phyloP scores from a whole-genome alignment of 2,113 vertebrate genomes.

The Galeopterus variegatus region DNA sequence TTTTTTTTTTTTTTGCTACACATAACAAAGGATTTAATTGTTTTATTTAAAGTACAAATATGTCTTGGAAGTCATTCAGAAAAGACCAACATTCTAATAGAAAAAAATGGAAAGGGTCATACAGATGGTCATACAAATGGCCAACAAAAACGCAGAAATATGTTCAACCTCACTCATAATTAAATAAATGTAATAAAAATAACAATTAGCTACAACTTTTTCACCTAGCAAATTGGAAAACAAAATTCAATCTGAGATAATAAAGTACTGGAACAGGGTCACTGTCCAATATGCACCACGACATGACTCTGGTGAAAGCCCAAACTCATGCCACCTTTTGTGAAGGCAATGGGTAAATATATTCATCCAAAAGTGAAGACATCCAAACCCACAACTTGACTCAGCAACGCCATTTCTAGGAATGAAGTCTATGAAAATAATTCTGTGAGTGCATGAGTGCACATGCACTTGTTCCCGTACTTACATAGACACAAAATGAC shows the following conservation, averaged over 20 bases:
- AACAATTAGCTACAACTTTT: not conserved
- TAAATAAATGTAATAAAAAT: slow-evolving; percentile 12
- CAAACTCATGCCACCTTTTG: not conserved
- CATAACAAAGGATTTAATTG: not conserved
- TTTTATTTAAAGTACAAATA: slow-evolving; percentile 52
- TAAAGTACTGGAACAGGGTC: not conserved
- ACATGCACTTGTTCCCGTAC: no score
- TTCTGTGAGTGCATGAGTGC: not conserved
- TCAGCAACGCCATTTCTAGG: not conserved
- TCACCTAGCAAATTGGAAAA: slow-evolving; percentile 12
- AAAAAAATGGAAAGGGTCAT: not conserved
- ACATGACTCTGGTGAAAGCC: not conserved
- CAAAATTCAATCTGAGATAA: slow-evolving; percentile 52
- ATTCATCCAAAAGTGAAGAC: not conserved
- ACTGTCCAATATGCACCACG: not conserved
- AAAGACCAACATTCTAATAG: not conserved
- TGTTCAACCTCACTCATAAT: not conserved
- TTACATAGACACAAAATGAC: not conserved
- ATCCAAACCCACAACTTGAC: not conserved
- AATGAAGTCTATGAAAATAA: slow-evolving; percentile 13
- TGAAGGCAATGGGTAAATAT: not conserved
- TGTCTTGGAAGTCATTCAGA: not conserved
- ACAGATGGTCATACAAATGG: not conserved
- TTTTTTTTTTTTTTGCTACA: not conserved
- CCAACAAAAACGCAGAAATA: slow-evolving; percentile 24